These are phyloP conservation scores for Lordiphosa collinella DNA, from an alignment of 1,140 invertebrate species.

Conservation along the genomic window DNA sequence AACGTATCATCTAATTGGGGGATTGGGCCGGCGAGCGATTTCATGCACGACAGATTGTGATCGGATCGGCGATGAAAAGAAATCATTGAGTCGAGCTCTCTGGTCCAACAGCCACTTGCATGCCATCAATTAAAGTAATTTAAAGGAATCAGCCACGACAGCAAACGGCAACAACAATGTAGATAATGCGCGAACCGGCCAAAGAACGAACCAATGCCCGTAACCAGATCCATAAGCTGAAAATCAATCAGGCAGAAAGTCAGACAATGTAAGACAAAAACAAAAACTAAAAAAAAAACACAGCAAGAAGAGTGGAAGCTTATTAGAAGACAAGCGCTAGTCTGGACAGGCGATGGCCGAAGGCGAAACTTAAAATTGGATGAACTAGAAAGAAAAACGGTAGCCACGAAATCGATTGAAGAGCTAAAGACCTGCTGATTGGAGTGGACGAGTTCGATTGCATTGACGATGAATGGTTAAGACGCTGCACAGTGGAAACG, in stretches of 20 bases:
- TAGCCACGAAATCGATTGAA: constrained; percentile 72
- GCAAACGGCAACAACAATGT: constrained; percentile 28
- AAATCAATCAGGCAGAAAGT: constrained; percentile 70
- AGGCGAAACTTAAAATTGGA: constrained; percentile 54
- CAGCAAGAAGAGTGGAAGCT: constrained; percentile 15
- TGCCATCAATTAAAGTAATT: constrained; percentile 75
- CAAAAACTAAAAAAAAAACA: constrained; percentile 16
- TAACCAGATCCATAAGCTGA: constrained; percentile 70
- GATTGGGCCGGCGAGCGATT: constrained; percentile 21
- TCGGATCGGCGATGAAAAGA: constrained; percentile 49
- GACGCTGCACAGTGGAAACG: constrained; percentile 15
- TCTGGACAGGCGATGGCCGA: neutral
- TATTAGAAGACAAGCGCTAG: constrained; percentile 13
- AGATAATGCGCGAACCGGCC: constrained; percentile 35
- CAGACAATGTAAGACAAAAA: constrained; percentile 28
- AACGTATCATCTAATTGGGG: constrained; percentile 15
- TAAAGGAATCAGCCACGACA: constrained; percentile 58
- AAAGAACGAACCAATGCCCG: constrained; percentile 41
- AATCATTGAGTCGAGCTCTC: constrained; percentile 44
- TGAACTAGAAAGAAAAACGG: constrained; percentile 55
- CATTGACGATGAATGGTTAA: constrained; percentile 23
- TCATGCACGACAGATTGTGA: constrained; percentile 63
- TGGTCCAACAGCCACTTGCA: constrained; percentile 30
- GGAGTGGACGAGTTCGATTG: constrained; percentile 38
- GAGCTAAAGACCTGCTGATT: constrained; percentile 56